Evolutionary conservation across 2,797 vertebrate genomes (phyloP).

Genomic region (Hypotaenidia philippensis): DNA sequence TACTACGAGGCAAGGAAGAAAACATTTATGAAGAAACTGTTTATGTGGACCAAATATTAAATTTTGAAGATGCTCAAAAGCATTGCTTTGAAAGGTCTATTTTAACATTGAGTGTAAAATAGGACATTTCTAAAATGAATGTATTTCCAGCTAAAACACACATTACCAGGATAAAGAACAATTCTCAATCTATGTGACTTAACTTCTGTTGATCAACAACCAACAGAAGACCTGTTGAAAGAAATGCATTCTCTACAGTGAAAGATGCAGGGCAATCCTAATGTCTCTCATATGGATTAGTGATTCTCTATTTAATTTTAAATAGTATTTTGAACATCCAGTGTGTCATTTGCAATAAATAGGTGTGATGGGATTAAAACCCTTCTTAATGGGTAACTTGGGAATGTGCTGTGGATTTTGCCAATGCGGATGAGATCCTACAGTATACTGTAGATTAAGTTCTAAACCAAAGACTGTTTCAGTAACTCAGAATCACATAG

Average conservation of each 20-base stretch:
- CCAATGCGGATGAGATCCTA: neutral
- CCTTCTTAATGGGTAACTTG: neutral
- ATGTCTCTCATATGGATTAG: neutral
- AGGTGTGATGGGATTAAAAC: neutral
- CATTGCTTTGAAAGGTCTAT: neutral
- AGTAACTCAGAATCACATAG: constrained; percentile 34
- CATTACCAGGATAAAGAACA: too few species aligned
- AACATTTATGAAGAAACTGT: neutral
- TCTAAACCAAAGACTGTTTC: constrained; percentile 14
- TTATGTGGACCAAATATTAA: neutral
- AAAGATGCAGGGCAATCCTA: neutral
- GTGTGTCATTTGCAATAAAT: neutral
- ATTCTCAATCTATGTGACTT: too few species aligned
- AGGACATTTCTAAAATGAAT: too few species aligned
- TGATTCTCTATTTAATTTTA: neutral
- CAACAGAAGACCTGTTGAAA: too few species aligned
- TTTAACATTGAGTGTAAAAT: neutral
- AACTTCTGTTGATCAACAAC: too few species aligned
- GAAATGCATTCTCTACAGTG: neutral
- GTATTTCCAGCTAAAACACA: too few species aligned
- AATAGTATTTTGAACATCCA: neutral
- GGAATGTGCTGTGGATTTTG: neutral
- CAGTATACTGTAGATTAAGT: neutral
- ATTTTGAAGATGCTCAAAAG: neutral
- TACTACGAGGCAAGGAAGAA: neutral